Evolutionary conservation across 2,888 invertebrate genomes (phyloP).

Genomic region (Beris morrisii): DNA sequence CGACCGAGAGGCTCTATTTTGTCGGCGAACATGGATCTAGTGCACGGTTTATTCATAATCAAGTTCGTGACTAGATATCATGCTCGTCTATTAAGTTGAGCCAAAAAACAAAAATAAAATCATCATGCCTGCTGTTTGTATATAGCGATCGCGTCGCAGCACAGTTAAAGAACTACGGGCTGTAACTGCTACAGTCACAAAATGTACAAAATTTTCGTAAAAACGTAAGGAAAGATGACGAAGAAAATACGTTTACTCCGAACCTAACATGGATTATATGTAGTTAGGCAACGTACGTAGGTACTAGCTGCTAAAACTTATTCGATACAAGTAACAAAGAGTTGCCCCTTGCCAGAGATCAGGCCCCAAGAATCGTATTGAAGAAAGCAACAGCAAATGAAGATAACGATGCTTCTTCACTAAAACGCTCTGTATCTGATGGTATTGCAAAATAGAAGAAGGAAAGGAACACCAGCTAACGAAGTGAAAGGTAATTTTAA

Average conservation of each 20-base stretch:
- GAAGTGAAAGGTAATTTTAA: too few species aligned
- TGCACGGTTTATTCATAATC: constrained; percentile 58
- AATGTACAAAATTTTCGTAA: too few species aligned
- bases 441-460: too few species aligned
- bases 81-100: constrained; percentile 59
- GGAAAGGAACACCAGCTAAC: too few species aligned
- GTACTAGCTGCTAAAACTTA: neutral
- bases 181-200: too few species aligned
- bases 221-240: too few species aligned
- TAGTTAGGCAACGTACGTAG: too few species aligned
- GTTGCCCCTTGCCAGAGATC: neutral
- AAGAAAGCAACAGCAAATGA: neutral
- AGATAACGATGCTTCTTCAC: neutral
- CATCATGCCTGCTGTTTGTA: neutral
- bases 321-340: neutral
- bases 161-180: too few species aligned
- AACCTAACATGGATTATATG: too few species aligned
- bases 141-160: neutral
- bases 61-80: constrained; percentile 59
- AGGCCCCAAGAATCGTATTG: neutral
- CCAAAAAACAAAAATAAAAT: constrained; percentile 47
- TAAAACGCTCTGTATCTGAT: neutral
- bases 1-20: constrained; percentile 52
- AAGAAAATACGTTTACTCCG: too few species aligned
- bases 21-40: constrained; percentile 59